phyloP scores from a whole-genome alignment of 2,888 invertebrate species.

The Macrosiphum euphorbiae region DNA sequence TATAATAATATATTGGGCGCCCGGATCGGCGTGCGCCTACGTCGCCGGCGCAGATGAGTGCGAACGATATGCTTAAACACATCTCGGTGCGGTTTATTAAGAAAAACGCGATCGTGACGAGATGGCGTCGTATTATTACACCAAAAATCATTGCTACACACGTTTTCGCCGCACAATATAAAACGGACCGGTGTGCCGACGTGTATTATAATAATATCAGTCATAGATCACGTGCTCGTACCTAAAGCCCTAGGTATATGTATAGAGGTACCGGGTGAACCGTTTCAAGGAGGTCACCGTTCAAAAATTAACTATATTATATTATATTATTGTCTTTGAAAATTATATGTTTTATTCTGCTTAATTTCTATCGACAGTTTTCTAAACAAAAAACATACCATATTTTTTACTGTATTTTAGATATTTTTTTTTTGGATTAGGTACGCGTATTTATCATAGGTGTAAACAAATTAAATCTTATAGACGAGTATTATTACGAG shows the following conservation, averaged over 20 bases:
- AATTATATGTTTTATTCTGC: no score
- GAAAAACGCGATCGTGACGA: not conserved
- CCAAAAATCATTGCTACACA: not conserved
- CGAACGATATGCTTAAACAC: not conserved
- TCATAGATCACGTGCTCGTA: not conserved
- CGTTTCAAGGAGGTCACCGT: not conserved
- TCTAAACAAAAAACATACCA: not conserved
- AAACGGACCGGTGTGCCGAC: no score
- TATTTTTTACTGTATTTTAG: not conserved
- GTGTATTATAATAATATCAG: not conserved
- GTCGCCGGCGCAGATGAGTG: not conserved
- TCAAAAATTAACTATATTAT: not conserved
- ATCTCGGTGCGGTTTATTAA: not conserved
- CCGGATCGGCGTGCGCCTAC: not conserved
- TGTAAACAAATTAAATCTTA: not conserved
- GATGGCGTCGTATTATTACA: not conserved
- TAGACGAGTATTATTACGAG: not conserved
- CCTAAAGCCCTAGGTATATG: not conserved
- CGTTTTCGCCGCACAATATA: not conserved
- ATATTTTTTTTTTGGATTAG: not conserved
- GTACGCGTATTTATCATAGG: not conserved
- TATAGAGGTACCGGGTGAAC: not conserved
- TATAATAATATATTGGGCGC: not conserved
- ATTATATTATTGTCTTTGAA: not conserved
- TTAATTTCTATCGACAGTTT: not conserved